A percentile compares a stretch with the other conserved stretches of the same genome.
These are phyloP conservation scores for Microcebus jonahi DNA, from an alignment of 2,113 vertebrate genomes.

Conservation along the genomic window DNA sequence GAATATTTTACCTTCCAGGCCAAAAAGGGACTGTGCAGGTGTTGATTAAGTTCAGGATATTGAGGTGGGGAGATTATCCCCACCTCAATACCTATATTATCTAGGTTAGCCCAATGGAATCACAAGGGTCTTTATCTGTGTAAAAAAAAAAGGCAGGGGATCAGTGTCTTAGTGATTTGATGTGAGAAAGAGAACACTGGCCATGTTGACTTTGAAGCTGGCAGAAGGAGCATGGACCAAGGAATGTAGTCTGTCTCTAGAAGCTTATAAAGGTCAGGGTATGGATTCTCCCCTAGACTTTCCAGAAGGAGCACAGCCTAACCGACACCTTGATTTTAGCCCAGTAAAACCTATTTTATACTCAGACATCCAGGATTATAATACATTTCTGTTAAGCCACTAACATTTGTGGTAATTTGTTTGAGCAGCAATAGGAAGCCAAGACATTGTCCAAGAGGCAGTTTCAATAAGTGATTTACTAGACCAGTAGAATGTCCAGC, in stretches of 20 bases:
- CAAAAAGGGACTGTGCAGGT: neutral
- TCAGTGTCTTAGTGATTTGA: neutral
- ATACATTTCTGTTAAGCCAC: neutral
- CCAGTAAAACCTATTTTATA: neutral
- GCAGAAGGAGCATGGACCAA: neutral
- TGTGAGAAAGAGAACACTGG: neutral
- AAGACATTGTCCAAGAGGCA: constrained; percentile 42
- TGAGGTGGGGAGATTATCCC: neutral
- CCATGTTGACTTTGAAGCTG: neutral
- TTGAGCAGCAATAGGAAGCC: constrained; percentile 40
- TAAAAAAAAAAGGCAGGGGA: neutral
- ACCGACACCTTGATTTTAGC: neutral
- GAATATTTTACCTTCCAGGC: neutral
- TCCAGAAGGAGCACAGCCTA: neutral
- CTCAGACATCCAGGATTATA: neutral
- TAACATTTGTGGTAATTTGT: constrained; percentile 32
- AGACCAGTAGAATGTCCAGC: neutral
- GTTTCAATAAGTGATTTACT: constrained; percentile 78
- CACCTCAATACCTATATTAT: no score
- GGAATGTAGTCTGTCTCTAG: neutral
- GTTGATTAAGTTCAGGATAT: neutral
- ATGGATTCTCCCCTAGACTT: neutral
- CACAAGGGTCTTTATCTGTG: neutral
- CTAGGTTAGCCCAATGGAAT: neutral
- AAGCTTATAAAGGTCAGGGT: neutral